Conservation (phyloP, 2,888 invertebrate species). For the Drosophila putrida region DNA sequence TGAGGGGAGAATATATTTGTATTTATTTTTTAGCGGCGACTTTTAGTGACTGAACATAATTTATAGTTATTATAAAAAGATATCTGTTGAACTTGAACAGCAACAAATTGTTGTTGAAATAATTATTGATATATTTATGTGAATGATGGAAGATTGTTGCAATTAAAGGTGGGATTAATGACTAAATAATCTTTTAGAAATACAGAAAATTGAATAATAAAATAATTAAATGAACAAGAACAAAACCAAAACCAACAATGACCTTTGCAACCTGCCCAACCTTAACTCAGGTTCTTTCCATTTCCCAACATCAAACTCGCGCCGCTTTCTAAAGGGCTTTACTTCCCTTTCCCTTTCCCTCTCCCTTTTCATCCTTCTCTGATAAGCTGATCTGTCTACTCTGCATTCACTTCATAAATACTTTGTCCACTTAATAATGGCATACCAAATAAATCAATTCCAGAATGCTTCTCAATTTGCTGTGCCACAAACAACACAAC, state of each 20-base stretch:
- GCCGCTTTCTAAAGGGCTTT: conserved; percentile 38
- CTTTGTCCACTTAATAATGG: conserved; percentile 41
- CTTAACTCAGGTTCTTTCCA: background rate
- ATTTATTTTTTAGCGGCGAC: conserved; percentile 50
- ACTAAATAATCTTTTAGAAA: background rate
- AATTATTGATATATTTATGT: conserved; percentile 35
- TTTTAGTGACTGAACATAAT: conserved; percentile 74
- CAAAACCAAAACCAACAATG: conserved; percentile 7
- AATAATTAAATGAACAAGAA: too few species aligned
- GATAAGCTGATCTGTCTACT: conserved; percentile 21
- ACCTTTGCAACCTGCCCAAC: conserved; percentile 42
- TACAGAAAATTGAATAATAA: too few species aligned
- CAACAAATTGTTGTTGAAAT: conserved; percentile 25
- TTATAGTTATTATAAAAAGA: conserved; percentile 71
- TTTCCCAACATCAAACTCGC: conserved; percentile 28
- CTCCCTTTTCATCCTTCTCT: background rate
- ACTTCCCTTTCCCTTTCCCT: background rate
- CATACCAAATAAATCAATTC: conserved; percentile 69
- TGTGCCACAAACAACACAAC: conserved; percentile 5
- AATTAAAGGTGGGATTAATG: conserved; percentile 17
- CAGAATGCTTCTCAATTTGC: conserved; percentile 63
- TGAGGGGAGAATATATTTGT: conserved; percentile 10
- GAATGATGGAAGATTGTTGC: conserved; percentile 11
- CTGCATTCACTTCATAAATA: conserved; percentile 66
- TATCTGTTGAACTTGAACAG: conserved; percentile 62